Percentiles rank a stretch among this genome's conserved stretches.
phyloP scores from a whole-genome alignment of 2,113 vertebrate genomes.

The Gobius niger region DNA sequence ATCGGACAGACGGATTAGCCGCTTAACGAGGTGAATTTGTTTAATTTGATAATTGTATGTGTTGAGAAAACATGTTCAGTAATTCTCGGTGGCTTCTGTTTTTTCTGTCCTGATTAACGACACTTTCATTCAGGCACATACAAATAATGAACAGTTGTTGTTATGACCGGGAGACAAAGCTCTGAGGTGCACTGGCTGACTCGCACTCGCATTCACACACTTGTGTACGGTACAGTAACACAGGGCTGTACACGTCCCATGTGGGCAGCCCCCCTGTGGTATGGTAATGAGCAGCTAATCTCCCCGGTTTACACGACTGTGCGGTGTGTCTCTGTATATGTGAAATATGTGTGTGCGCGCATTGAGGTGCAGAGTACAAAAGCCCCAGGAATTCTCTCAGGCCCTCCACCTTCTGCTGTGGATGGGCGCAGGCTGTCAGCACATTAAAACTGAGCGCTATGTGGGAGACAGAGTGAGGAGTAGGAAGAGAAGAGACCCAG shows the following conservation, averaged over 20 bases:
- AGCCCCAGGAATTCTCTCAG: slow-evolving; percentile 72
- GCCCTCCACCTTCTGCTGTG: slow-evolving; percentile 74
- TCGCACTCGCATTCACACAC: slow-evolving; percentile 27
- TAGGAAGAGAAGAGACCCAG: slow-evolving; percentile 43
- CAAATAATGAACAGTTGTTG: slow-evolving; percentile 69
- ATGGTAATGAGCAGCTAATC: slow-evolving; percentile 78
- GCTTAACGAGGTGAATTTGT: slow-evolving; percentile 66
- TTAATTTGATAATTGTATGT: slow-evolving; percentile 68
- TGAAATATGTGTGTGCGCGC: slow-evolving; percentile 32
- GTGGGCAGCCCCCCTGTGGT: slow-evolving; percentile 67
- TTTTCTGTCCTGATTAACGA: slow-evolving; percentile 67
- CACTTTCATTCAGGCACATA: slow-evolving; percentile 50
- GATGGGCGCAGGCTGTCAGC: slow-evolving; percentile 71
- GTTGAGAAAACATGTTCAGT: slow-evolving; percentile 63
- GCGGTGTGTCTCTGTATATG: slow-evolving; percentile 43
- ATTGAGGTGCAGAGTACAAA: slow-evolving; percentile 64
- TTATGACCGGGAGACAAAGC: slow-evolving; percentile 72
- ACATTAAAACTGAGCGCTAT: slow-evolving; percentile 60
- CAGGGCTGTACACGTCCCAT: slow-evolving; percentile 44
- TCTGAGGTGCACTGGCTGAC: slow-evolving; percentile 50
- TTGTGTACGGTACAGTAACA: slow-evolving; percentile 18
- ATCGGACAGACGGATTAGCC: slow-evolving; percentile 65
- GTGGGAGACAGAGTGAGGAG: slow-evolving; percentile 33
- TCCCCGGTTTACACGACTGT: slow-evolving; percentile 71
- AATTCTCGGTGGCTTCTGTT: slow-evolving; percentile 57